Conservation (phyloP, 2,113 vertebrate species). For the Myotis davidii region DNA sequence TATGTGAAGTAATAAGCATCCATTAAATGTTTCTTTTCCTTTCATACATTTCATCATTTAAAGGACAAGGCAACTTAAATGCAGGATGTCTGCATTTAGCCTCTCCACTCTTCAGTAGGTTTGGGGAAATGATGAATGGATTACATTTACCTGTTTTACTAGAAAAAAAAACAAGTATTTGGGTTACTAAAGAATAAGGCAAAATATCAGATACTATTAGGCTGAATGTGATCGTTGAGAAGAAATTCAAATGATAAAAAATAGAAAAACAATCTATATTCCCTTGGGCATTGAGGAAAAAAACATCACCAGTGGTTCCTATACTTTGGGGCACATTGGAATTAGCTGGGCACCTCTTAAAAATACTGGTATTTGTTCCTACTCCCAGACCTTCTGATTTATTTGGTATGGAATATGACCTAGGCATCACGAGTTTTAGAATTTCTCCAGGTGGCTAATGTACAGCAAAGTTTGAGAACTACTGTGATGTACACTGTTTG, state of each 20-base stretch:
- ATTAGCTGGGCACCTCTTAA: not conserved
- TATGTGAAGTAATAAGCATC: not conserved
- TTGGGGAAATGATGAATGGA: slow-evolving; percentile 1
- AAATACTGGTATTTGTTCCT: not conserved
- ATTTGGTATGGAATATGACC: not conserved
- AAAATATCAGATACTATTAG: not conserved
- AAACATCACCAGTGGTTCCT: not conserved
- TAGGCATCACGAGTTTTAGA: not conserved
- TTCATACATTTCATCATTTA: slow-evolving; percentile 24
- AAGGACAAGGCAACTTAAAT: slow-evolving; percentile 35
- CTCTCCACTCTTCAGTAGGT: not conserved
- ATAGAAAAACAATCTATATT: not conserved
- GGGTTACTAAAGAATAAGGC: slow-evolving; percentile 23
- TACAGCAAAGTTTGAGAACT: not conserved
- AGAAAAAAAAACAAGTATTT: not conserved
- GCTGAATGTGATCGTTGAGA: not conserved
- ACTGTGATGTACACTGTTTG: not conserved
- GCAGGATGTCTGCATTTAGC: not conserved
- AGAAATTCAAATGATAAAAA: not conserved
- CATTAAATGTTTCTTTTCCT: slow-evolving; percentile 34
- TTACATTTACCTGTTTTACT: slow-evolving; percentile 31
- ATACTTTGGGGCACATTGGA: not conserved
- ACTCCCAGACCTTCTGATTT: not conserved
- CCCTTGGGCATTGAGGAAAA: not conserved
- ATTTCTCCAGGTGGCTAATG: not conserved